Evolutionary conservation across 2,888 invertebrate species (phyloP).

Genomic region (Nasonia oneida): DNA sequence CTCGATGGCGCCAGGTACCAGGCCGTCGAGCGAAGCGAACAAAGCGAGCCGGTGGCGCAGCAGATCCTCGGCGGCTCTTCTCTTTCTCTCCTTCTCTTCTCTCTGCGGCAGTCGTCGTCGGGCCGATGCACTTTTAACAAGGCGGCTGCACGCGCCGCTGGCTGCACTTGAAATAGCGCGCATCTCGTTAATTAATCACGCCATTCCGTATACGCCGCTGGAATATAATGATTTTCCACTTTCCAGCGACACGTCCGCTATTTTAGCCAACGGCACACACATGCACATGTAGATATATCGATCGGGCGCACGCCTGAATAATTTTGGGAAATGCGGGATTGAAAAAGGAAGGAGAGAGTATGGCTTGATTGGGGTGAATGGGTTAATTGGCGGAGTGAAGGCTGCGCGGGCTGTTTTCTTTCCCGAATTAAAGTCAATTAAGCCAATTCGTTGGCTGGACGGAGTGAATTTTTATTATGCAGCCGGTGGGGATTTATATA

Average conservation of each 20-base stretch:
- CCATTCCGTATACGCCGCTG: background rate
- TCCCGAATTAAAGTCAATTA: background rate
- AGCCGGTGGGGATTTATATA: background rate
- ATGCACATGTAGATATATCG: constrained; percentile 3
- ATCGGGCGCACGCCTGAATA: constrained; percentile 31
- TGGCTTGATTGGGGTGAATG: background rate
- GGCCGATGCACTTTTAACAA: constrained; percentile 61
- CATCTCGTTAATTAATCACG: constrained; percentile 59
- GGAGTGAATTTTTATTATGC: background rate
- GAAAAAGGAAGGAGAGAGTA: background rate
- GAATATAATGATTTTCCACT: constrained; percentile 60
- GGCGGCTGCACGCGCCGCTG: constrained; percentile 20
- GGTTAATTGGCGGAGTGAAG: background rate
- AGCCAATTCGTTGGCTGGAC: background rate
- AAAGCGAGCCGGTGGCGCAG: background rate
- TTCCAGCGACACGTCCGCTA: constrained; percentile 21
- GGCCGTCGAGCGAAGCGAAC: background rate
- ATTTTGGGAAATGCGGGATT: constrained; percentile 40
- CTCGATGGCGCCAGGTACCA: background rate
- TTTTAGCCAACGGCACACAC: constrained; percentile 34
- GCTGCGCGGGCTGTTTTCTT: background rate
- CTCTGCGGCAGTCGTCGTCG: background rate
- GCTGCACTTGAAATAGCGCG: constrained; percentile 57
- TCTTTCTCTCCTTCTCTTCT: background rate
- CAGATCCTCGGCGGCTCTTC: background rate